Evolutionary conservation across 2,888 invertebrate species (phyloP).

Genomic region (Macrosoma leucophasiata): DNA sequence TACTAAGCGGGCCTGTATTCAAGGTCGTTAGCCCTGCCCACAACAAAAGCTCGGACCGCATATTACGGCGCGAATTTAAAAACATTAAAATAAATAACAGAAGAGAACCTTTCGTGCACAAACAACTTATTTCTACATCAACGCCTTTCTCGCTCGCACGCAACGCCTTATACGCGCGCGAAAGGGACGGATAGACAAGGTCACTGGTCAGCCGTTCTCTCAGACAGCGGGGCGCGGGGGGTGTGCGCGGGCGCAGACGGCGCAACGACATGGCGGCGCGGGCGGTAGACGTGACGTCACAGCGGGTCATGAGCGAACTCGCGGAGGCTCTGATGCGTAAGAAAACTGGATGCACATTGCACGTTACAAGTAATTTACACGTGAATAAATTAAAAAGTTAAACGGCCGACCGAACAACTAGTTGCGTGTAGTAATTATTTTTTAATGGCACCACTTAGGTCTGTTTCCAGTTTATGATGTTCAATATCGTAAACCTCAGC

Average conservation of each 20-base stretch:
- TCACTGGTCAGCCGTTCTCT: constrained; percentile 70
- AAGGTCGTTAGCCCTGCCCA: constrained; percentile 63
- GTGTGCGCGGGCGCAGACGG: constrained; percentile 63
- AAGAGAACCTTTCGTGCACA: constrained; percentile 64
- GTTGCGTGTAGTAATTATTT: constrained; percentile 13
- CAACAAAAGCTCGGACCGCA: constrained; percentile 47
- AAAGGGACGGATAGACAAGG: constrained; percentile 62
- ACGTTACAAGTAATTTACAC: constrained; percentile 44
- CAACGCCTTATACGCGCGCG: constrained; percentile 35
- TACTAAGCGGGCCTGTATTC: constrained; percentile 44
- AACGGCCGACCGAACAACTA: constrained; percentile 34
- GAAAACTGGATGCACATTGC: constrained; percentile 55
- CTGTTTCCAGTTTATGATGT: no score
- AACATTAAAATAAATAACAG: constrained; percentile 65
- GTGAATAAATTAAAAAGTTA: constrained; percentile 39
- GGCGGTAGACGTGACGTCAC: constrained; percentile 63
- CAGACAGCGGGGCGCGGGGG: constrained; percentile 59
- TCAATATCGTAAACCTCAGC: no score
- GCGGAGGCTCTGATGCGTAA: constrained; percentile 62
- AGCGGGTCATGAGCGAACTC: constrained; percentile 35
- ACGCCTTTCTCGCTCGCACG: constrained; percentile 38
- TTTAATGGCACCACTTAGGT: no score
- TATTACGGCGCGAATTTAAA: constrained; percentile 64
- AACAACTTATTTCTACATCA: constrained; percentile 57
- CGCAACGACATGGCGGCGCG: constrained; percentile 55